Base-by-base conservation (phyloP, 1,140 invertebrate species). In the Drosophila triauraria region DNA sequence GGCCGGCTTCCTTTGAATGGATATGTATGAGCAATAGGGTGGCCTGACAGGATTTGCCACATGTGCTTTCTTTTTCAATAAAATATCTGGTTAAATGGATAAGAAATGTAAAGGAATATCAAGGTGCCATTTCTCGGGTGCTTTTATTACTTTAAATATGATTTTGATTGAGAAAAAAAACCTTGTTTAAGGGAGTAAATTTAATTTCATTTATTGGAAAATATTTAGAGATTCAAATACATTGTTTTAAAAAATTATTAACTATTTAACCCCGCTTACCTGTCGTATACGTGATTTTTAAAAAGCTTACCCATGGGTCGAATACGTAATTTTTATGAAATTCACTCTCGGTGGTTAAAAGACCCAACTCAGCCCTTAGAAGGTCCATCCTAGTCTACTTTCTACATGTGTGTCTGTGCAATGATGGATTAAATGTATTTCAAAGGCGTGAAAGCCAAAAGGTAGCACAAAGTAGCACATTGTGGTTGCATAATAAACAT, bases 351-450 rank as follows among this genome's bases (percentile, higher is more conserved):
- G 0, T 7, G 8, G 4, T 4, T 0, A 38, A 15, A 4, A 4
- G 5, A 8, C 6, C 30, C 17, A 53, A 0, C 3, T 38, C 2
- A 54, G 23, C 32, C 13, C 17, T 15, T 15, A 44, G 3, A 1
- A 17, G 46, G 62, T 44, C 13, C 48, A 68, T 35, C 63, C 67
- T 54, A 17, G 17, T 17, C 13, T 23, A 12, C 13, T 47, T 30
- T 56, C 42, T 23, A 10, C 68, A 59, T 59, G 59, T 82, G 56
- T 67, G 53, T 20, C 56, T 77, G 50, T 44, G 76, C 78, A 88
- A 87, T 87, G 84, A 88, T 90, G 84, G 84, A 88, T 88, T 88
- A 88, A 90, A 88, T 88, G 85, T 88, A 85, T 90, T 85, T 88
- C 84, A 90, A 88, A 85, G 85, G 84, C 84, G 84, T 88, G 84